Evolutionary conservation across 1,140 invertebrate genomes (phyloP).

Genomic region (Vanessa tameamea): DNA sequence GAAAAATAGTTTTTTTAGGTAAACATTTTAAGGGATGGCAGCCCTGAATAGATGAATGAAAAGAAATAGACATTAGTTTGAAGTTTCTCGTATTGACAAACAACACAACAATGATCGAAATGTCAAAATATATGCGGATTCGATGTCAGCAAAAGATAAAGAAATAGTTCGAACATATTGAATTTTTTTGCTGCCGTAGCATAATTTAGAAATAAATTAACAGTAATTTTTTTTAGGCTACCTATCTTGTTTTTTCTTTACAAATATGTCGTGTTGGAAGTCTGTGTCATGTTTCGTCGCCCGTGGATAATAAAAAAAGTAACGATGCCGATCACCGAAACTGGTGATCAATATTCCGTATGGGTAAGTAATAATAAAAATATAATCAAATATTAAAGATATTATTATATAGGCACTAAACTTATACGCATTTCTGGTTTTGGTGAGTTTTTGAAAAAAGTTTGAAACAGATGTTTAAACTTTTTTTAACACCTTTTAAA

Average conservation of each 20-base stretch:
- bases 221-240: background rate
- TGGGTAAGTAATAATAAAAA: constrained; percentile 58
- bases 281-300: constrained; percentile 55
- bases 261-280: constrained; percentile 53
- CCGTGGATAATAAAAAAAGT: constrained; percentile 59
- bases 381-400: background rate
- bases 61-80: too few species aligned
- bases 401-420: background rate
- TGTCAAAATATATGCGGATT: background rate
- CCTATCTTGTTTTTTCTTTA: constrained; percentile 1
- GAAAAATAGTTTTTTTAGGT: too few species aligned
- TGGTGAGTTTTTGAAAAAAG: too few species aligned
- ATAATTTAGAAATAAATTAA: constrained; percentile 8
- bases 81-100: background rate
- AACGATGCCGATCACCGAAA: constrained; percentile 67
- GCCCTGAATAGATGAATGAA: too few species aligned
- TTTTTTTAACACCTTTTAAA: too few species aligned
- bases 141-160: constrained; percentile 4
- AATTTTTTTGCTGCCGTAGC: background rate
- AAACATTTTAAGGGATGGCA: too few species aligned
- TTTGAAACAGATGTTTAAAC: too few species aligned
- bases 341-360: constrained; percentile 75
- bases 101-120: background rate
- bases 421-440: too few species aligned
- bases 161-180: constrained; percentile 8